A percentile compares a stretch with the other conserved stretches of the same genome.
Conservation (phyloP, 1,140 invertebrate genomes). For the Tetramorium simillimum region DNA sequence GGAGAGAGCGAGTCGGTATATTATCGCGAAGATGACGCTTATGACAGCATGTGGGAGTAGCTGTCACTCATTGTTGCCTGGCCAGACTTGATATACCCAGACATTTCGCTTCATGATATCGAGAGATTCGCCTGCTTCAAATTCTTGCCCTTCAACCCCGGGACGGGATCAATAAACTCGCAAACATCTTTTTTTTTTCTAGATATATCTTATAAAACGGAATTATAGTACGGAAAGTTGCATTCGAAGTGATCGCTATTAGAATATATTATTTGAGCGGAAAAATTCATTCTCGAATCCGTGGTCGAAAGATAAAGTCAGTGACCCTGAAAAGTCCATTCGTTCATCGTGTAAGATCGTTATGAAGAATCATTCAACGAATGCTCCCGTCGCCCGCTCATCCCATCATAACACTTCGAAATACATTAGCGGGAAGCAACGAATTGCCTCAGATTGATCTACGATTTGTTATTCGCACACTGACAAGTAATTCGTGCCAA, state of each 20-base stretch:
- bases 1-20: constrained; percentile 69
- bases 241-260: background rate
- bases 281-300: constrained; percentile 28
- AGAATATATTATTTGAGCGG: background rate
- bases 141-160: constrained; percentile 69
- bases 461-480: constrained; percentile 28
- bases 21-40: constrained; percentile 78
- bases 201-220: background rate
- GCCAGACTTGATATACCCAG: constrained; percentile 73
- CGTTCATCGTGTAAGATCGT: constrained; percentile 22
- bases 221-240: background rate
- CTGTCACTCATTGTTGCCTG: constrained; percentile 84
- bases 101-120: constrained; percentile 72
- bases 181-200: constrained; percentile 23
- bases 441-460: constrained; percentile 59
- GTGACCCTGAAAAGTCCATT: constrained; percentile 4
- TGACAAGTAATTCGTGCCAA: constrained; percentile 24
- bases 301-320: constrained; percentile 29
- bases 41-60: constrained; percentile 84
- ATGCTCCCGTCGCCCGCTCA: background rate
- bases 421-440: constrained; percentile 30
- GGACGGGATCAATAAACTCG: constrained; percentile 62
- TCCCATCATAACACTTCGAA: constrained; percentile 46
- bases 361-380: constrained; percentile 60
- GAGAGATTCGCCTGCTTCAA: constrained; percentile 56